These are phyloP conservation scores for Colletes collaris DNA, from an alignment of 2,888 invertebrate species.

Conservation along the genomic window DNA sequence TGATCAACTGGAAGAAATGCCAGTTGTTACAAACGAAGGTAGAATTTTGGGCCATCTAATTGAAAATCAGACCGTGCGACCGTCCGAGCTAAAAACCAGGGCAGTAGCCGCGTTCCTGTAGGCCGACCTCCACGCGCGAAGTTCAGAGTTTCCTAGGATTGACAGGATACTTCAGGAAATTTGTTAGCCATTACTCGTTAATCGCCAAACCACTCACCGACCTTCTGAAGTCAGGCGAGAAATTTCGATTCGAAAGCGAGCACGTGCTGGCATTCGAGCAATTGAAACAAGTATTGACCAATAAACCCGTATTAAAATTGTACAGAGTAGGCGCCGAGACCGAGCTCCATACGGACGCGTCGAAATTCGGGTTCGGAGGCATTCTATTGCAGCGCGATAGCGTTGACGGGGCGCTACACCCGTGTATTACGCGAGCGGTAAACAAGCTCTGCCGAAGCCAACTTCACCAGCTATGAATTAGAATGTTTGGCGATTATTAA, in stretches of 20 bases:
- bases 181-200: neutral
- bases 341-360: conserved; percentile 47
- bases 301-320: conserved; percentile 2
- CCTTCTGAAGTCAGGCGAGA: neutral
- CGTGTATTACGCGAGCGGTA: conserved; percentile 18
- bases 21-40: conserved; percentile 10
- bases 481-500: conserved; percentile 27
- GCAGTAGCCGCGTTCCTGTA: conserved; percentile 39
- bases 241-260: neutral
- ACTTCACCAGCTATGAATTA: conserved; percentile 36
- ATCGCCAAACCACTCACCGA: neutral
- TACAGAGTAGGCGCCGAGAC: conserved; percentile 33
- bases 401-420: conserved; percentile 34
- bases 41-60: conserved; percentile 13
- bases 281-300: neutral
- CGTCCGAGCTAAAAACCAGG: conserved; percentile 39
- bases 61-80: neutral
- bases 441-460: conserved; percentile 17
- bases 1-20: conserved; percentile 21
- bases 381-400: conserved; percentile 35
- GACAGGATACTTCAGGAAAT: conserved; percentile 6
- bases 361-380: conserved; percentile 20
- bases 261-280: neutral
- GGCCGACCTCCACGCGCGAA: neutral
- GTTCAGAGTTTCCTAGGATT: conserved; percentile 4